Evolutionary conservation across 2,113 vertebrate species (phyloP), one percentile per base, ranked within the genome.

Genomic region (Oncorhynchus clarkii): DNA sequence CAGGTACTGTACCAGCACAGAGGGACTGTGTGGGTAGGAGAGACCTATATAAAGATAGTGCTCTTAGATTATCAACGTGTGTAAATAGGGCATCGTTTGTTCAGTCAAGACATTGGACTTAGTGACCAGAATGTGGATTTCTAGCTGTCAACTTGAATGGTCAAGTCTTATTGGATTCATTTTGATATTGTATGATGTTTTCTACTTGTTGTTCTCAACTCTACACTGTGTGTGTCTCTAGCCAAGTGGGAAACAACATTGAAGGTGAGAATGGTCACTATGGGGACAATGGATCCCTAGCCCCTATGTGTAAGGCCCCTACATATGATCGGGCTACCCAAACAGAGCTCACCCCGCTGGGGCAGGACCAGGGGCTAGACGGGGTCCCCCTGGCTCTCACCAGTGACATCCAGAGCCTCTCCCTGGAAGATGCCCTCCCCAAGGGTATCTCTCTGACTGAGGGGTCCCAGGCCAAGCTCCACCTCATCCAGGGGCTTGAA

Each of bases 281-380:
- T 71, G 80, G 70, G 84, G 31, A 73, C 27, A 76, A 72, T n/a
- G 22, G 34, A 64, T 79, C 83, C 29, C 71, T 13, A 22, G 73
- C 75, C 18, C 75, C 72, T 8, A 75, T 39, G 26, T 73, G 74
- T 45, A 84, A 77, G 82, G 70, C 84, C 27, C 60, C 77, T 22
- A 85, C 89, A 31, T 34, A 62, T 69, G 91, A 94, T 78, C 87
- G 72, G 77, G 90, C 84, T 3, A 93, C 91, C 57, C 93, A 94
- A 85, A 94, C 93, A 0, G 92, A 93, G n/a, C 48, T 78, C 18
- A 54, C 69, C 68, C 69, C 69, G 9, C 48, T 27, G 8, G 78
- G 45, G n/a, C 72, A 34, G 72, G 65, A 31, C 2, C 27, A 73
- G 2, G 72, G 48, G 12, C 78, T 84, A 20, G 78, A 76, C 62